Base-by-base conservation (phyloP, 2,888 invertebrate species). In the Selenia dentaria region DNA sequence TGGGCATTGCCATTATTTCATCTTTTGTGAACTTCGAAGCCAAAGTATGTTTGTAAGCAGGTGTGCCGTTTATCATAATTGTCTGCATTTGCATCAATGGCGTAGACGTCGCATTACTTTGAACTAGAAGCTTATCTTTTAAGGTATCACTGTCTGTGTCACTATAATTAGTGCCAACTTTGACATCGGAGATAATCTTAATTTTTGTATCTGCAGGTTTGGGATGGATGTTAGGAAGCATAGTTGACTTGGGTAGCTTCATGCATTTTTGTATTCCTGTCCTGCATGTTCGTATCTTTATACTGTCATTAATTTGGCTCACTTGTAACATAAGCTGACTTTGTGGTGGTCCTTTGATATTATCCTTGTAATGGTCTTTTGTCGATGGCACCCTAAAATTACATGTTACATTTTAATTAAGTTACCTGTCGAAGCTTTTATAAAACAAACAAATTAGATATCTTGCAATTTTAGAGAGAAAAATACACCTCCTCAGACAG, bases 1-100 rank as follows among this genome's bases (percentile, higher is more conserved):
- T 91, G 3, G 90, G 91, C 91, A 91, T 91, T n/a, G 90, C 84
- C 89, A 91, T 88, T 51, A 91, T 91, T 70, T 91, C 87, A 63
- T 86, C 88, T 61, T 80, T 77, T 9, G 88, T 84, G 49, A 22
- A 22, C 8, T 8, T 8, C 8, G 22, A 22, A 8, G 22, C 22
- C 8, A 8, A 32, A 18, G 45, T 39, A 9, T 51, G 50, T 6
- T 50, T 79, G 44, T 79, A 88, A 4, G 80, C 85, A 10, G 79
- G 78, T n/a, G 76, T 83, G 4, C 87, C 88, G 61, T 89, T 88
- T 39, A 88, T 83, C 29, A 77, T 56, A 42, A 90, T 77, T 13
- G 80, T 80, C 61, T 82, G 81, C 77, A 79, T 77, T 60, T 76
- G 71, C 55, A 76, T 47, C 29, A 81, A 54, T 4, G 85, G 83